A percentile compares a stretch with the other conserved stretches of the same genome.
phyloP scores from a whole-genome alignment of 2,888 invertebrate species.

The Nezara viridula region DNA sequence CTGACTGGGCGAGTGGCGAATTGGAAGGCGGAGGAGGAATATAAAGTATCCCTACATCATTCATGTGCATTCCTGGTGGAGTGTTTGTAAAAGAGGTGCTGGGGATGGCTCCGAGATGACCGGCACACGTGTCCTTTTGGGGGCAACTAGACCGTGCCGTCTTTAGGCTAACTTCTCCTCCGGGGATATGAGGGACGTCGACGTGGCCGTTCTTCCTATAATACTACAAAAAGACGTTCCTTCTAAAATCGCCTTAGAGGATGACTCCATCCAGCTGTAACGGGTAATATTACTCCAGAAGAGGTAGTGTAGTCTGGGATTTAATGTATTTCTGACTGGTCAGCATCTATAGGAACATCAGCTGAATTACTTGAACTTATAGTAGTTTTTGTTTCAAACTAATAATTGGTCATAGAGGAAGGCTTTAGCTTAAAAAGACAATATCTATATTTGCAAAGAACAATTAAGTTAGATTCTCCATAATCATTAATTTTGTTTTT shows the following conservation, averaged over 20 bases:
- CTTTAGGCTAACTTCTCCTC: not conserved
- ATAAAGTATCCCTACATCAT: constrained; percentile 38
- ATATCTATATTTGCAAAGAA: too few relatives aligned
- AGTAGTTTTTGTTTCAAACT: not conserved
- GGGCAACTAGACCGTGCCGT: constrained; percentile 3
- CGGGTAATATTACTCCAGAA: not conserved
- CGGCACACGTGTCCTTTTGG: not conserved
- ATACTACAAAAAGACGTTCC: not conserved
- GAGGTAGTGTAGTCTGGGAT: not conserved
- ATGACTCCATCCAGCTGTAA: not conserved
- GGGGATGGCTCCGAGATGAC: not conserved
- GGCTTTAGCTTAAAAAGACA: too few relatives aligned
- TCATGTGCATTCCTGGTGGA: constrained; percentile 5
- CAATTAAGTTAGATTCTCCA: too few relatives aligned
- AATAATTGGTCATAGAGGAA: too few relatives aligned
- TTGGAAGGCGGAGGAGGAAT: not conserved
- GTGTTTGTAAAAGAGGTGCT: not conserved
- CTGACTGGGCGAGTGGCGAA: constrained; percentile 28
- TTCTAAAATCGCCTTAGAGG: not conserved
- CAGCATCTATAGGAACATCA: too few relatives aligned
- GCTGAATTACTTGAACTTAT: too few relatives aligned
- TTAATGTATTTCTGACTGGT: not conserved
- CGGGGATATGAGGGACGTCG: not conserved
- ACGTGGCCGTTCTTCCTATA: not conserved
- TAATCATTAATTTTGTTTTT: too few relatives aligned